Percentiles rank a stretch among this genome's conserved stretches.
Conservation (phyloP, 1,140 invertebrate species). For the Pantala flavescens region DNA sequence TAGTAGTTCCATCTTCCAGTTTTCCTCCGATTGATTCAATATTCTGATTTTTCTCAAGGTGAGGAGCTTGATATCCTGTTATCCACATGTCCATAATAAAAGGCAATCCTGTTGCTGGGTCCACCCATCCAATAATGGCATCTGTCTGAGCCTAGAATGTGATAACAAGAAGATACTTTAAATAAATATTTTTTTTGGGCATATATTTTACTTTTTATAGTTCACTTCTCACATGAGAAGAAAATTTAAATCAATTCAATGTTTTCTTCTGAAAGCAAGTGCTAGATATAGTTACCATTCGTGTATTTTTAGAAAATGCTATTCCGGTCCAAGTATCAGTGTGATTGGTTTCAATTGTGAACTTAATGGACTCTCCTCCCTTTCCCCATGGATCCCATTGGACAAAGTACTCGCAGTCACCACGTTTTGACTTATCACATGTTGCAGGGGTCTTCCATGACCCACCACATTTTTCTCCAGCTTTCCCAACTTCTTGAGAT, state of each 20-base stretch:
- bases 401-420: conserved; percentile 71
- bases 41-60: conserved; percentile 65
- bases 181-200: not conserved
- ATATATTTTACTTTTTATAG: too few relatives aligned
- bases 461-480: conserved; percentile 46
- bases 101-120: conserved; percentile 55
- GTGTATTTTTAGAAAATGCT: conserved; percentile 76
- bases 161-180: conserved; percentile 1
- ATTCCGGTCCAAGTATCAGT: conserved; percentile 86
- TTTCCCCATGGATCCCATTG: conserved; percentile 67
- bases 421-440: conserved; percentile 51
- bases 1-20: conserved; percentile 64
- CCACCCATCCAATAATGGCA: conserved; percentile 79
- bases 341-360: conserved; percentile 74
- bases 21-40: conserved; percentile 57
- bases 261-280: too few relatives aligned
- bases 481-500: not conserved
- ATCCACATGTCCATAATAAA: conserved; percentile 86
- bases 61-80: conserved; percentile 52
- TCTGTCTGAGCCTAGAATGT: conserved; percentile 59
- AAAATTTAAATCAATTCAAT: too few relatives aligned
- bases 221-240: too few relatives aligned
- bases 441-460: conserved; percentile 65
- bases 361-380: conserved; percentile 62
- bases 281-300: conserved; percentile 51